phyloP scores from a whole-genome alignment of 2,797 vertebrate species.

The Paedocypris micromegethes region DNA sequence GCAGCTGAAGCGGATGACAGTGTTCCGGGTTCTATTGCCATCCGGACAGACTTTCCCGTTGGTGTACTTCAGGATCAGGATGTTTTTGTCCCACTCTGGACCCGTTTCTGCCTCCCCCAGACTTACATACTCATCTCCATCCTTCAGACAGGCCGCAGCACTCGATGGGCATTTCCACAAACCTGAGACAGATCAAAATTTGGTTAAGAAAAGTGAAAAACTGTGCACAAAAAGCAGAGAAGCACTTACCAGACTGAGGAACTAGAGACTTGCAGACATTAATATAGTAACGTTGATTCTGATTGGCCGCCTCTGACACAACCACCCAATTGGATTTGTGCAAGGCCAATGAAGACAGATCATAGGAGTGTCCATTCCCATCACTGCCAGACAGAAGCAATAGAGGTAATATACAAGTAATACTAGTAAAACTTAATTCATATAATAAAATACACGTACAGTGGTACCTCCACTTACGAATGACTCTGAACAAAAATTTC shows the following conservation, averaged over 20 bases:
- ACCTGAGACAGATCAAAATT: slow-evolving; percentile 53
- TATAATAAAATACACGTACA: too few relatives aligned
- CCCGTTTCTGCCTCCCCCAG: slow-evolving; percentile 75
- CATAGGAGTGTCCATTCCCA: slow-evolving; percentile 75
- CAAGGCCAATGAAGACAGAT: slow-evolving; percentile 81
- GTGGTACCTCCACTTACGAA: too few relatives aligned
- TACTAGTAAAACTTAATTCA: too few relatives aligned
- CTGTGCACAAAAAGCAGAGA: too few relatives aligned
- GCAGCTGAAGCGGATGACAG: slow-evolving; percentile 82
- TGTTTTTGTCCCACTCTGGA: slow-evolving; percentile 62
- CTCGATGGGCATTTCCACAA: slow-evolving; percentile 74
- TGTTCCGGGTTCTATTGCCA: slow-evolving; percentile 66
- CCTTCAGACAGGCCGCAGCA: slow-evolving; percentile 76
- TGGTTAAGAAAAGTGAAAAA: too few relatives aligned
- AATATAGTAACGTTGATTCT: slow-evolving; percentile 72
- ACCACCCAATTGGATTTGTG: slow-evolving; percentile 83
- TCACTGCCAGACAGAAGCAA: slow-evolving; percentile 65
- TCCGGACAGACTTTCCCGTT: slow-evolving; percentile 77
- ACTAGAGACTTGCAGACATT: slow-evolving; percentile 90
- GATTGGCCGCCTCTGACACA: slow-evolving; percentile 53
- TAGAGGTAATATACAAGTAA: not conserved
- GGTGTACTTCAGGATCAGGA: slow-evolving; percentile 73
- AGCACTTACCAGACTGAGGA: slow-evolving; percentile 68
- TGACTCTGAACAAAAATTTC: too few relatives aligned
- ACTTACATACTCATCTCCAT: slow-evolving; percentile 68